Evolutionary conservation across 1,140 invertebrate genomes (phyloP).

Genomic region (Mizuhopecten yessoensis): DNA sequence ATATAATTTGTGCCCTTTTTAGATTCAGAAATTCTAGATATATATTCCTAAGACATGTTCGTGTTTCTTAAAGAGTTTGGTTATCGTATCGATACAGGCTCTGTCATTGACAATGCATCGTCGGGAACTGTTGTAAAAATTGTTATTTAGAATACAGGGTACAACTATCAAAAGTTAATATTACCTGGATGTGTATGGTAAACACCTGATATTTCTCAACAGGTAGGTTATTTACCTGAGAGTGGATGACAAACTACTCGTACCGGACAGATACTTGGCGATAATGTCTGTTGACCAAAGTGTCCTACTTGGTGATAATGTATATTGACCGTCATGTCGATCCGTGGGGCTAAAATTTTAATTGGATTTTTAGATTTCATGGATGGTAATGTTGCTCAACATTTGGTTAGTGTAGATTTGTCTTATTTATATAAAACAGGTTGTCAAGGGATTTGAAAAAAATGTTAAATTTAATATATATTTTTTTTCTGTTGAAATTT

Average conservation of each 20-base stretch:
- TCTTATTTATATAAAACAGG: background rate
- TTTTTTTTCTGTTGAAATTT: too few species aligned
- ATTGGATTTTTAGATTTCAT: background rate
- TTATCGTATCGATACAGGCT: too few species aligned
- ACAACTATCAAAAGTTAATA: background rate
- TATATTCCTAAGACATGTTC: too few species aligned
- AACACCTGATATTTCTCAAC: background rate
- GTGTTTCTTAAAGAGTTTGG: too few species aligned
- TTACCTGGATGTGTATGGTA: background rate
- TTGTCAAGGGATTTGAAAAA: background rate
- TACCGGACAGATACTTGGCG: background rate
- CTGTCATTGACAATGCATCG: too few species aligned
- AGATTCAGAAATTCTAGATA: background rate
- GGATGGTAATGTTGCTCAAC: background rate
- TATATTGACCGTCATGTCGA: background rate
- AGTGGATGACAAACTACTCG: background rate
- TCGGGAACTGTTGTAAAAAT: too few species aligned
- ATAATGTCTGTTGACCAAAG: background rate
- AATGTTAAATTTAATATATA: too few species aligned
- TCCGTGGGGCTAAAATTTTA: background rate
- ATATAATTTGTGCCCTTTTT: background rate
- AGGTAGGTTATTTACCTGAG: background rate
- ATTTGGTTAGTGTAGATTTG: background rate
- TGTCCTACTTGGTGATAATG: background rate
- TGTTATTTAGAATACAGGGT: background rate